These are phyloP conservation scores for Heliothis subflexa DNA, from an alignment of 1,140 invertebrate species.

Conservation along the genomic window DNA sequence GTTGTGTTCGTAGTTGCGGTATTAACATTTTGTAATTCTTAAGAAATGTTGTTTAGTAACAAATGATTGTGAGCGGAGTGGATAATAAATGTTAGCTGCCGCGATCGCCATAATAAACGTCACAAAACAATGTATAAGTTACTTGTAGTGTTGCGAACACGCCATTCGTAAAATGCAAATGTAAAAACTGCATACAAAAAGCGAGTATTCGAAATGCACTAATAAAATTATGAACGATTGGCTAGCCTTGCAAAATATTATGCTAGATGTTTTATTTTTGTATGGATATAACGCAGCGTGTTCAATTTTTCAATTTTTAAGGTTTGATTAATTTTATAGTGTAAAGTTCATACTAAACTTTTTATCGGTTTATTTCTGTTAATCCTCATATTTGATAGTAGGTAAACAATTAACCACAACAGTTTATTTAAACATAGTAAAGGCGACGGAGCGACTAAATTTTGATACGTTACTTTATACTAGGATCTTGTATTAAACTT, in stretches of 20 bases:
- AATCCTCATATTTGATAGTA: too few species aligned
- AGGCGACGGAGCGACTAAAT: neutral
- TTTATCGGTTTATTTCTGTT: too few species aligned
- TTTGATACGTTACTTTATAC: too few species aligned
- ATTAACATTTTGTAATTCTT: constrained; percentile 41
- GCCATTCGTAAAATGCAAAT: constrained; percentile 38
- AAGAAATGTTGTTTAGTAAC: constrained; percentile 41
- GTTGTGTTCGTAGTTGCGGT: constrained; percentile 19
- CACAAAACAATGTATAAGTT: constrained; percentile 39
- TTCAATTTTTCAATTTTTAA: constrained; percentile 4
- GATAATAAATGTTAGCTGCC: constrained; percentile 35
- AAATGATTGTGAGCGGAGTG: constrained; percentile 17
- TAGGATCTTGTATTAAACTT: too few species aligned
- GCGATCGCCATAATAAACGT: constrained; percentile 41
- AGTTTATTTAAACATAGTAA: too few species aligned
- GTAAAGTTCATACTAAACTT: too few species aligned
- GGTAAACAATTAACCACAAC: too few species aligned
- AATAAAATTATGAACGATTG: constrained; percentile 31
- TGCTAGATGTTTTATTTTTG: neutral
- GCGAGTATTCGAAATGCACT: constrained; percentile 33
- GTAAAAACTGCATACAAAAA: constrained; percentile 22
- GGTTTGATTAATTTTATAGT: neutral
- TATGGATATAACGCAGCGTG: constrained; percentile 1
- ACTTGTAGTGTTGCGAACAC: constrained; percentile 30
- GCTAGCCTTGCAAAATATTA: constrained; percentile 17